These are phyloP conservation scores for Rhimphoctona megacephalus DNA, from an alignment of 2,888 invertebrate species.

Conservation along the genomic window DNA sequence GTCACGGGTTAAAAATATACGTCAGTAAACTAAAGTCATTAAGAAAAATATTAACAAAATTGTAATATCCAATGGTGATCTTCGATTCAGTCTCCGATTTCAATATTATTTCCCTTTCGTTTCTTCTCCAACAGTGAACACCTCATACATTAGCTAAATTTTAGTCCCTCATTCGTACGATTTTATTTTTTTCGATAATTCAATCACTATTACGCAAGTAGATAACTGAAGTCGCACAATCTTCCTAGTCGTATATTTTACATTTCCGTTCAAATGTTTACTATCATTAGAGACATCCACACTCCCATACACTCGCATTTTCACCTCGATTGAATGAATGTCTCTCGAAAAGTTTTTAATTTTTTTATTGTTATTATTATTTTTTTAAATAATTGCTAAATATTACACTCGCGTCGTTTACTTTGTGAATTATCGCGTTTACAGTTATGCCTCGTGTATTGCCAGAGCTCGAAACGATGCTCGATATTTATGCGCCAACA, in stretches of 20 bases:
- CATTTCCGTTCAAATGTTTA: slow-evolving; percentile 66
- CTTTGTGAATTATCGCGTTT: slow-evolving; percentile 62
- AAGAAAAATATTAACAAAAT: slow-evolving; percentile 78
- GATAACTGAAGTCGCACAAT: slow-evolving; percentile 78
- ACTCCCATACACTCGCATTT: slow-evolving; percentile 64
- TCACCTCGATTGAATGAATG: slow-evolving; percentile 73
- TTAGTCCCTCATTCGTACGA: slow-evolving; percentile 5
- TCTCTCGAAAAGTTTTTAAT: slow-evolving; percentile 62
- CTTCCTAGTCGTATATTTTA: slow-evolving; percentile 74
- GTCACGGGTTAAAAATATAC: not conserved
- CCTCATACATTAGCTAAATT: slow-evolving; percentile 47
- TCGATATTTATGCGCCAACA: slow-evolving; percentile 11
- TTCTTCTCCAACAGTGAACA: slow-evolving; percentile 68
- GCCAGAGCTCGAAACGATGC: slow-evolving; percentile 73
- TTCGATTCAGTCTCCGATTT: slow-evolving; percentile 63
- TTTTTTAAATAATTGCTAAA: slow-evolving; percentile 58
- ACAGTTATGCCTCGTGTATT: slow-evolving; percentile 68
- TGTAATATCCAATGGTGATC: slow-evolving; percentile 80
- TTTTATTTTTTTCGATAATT: slow-evolving; percentile 73
- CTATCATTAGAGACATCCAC: slow-evolving; percentile 63
- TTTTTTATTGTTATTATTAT: slow-evolving; percentile 27
- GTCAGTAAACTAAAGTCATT: not conserved
- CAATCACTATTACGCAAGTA: slow-evolving; percentile 79
- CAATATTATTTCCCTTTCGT: slow-evolving; percentile 15
- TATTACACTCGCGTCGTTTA: slow-evolving; percentile 57